These are phyloP conservation scores for Tromatobia lineatoria DNA, from an alignment of 2,888 invertebrate species.

Conservation along the genomic window DNA sequence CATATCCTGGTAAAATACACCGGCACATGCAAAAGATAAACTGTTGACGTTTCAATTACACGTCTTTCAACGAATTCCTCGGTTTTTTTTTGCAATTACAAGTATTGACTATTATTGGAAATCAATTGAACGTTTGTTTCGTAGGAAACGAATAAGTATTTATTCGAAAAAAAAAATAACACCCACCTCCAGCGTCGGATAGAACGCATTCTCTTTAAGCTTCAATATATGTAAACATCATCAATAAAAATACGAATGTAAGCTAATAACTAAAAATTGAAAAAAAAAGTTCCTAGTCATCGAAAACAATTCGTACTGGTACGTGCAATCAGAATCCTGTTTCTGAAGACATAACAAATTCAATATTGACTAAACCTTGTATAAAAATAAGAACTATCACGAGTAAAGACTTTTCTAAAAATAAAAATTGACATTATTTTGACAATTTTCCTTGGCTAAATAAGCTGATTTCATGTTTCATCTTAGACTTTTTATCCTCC, in stretches of 20 bases:
- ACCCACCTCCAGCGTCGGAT: background rate
- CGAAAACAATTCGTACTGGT: background rate
- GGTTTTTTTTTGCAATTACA: background rate
- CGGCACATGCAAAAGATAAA: conserved; percentile 1
- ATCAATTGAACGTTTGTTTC: conserved; percentile 5
- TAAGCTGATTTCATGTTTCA: conserved; percentile 1
- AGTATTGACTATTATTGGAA: background rate
- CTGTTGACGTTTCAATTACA: background rate
- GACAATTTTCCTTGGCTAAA: background rate
- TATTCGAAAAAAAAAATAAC: conserved; percentile 15
- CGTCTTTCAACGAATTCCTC: conserved; percentile 2
- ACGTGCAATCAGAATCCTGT: conserved; percentile 23
- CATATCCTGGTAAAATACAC: conserved; percentile 13
- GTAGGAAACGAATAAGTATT: background rate
- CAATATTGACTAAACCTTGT: background rate
- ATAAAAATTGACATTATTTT: background rate
- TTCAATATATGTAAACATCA: background rate
- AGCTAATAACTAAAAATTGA: background rate
- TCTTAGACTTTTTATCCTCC: conserved; percentile 1
- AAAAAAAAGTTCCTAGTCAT: background rate
- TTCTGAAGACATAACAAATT: conserved; percentile 1
- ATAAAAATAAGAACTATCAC: conserved; percentile 7
- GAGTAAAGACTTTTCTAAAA: conserved; percentile 1
- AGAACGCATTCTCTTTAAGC: background rate
- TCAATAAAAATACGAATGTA: background rate